Percentiles rank a stretch among this genome's conserved stretches.
These are phyloP conservation scores for Psilopsiagon aurifrons DNA, from an alignment of 2,113 vertebrate genomes.

Conservation along the genomic window DNA sequence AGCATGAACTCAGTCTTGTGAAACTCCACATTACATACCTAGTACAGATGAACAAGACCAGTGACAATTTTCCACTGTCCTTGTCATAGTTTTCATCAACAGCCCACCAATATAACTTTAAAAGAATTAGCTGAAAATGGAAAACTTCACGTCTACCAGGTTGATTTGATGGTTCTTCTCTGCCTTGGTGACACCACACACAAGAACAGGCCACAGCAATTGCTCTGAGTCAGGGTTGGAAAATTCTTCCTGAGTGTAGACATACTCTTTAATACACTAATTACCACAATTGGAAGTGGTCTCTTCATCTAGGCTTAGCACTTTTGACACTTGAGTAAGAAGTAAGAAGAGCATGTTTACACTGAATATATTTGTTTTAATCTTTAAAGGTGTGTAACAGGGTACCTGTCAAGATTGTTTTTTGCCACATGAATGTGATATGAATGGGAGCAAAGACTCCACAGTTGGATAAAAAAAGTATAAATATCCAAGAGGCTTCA, in stretches of 20 bases:
- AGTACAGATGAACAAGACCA: not conserved
- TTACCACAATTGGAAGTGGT: not conserved
- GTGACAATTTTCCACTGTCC: not conserved
- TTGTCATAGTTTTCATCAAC: not conserved
- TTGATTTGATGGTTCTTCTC: not conserved
- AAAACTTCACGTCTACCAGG: not conserved
- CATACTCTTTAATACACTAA: not conserved
- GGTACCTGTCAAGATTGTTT: too few species aligned
- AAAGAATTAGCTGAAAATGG: not conserved
- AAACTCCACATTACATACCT: not conserved
- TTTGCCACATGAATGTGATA: not conserved
- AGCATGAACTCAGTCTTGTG: not conserved
- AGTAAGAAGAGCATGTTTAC: too few species aligned
- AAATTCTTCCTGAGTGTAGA: not conserved
- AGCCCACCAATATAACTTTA: not conserved
- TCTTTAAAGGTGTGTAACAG: too few species aligned
- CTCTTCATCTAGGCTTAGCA: not conserved
- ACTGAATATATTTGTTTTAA: too few species aligned
- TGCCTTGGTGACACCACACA: not conserved
- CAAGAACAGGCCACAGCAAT: not conserved
- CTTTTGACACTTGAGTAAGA: not conserved
- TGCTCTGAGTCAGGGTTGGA: not conserved
- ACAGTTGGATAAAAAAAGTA: not conserved
- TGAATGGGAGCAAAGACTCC: not conserved
- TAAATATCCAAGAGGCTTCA: not conserved